Percentiles rank a stretch among this genome's conserved stretches.
Evolutionary conservation across 2,888 invertebrate genomes (phyloP).

Genomic region (Rotaria sp.): DNA sequence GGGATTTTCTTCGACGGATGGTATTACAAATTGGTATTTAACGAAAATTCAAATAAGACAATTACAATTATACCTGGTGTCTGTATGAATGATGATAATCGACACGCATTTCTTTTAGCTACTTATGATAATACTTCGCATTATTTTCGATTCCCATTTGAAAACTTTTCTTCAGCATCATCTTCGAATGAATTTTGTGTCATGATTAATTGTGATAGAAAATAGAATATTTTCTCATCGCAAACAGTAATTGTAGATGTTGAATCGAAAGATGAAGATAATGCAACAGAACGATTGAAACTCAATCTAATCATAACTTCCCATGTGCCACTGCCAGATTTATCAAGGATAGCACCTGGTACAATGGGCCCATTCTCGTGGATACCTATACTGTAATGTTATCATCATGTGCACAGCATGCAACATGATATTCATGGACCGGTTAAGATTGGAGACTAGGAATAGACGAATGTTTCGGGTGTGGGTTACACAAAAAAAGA

Average conservation of each 20-base stretch:
- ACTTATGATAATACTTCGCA: not conserved
- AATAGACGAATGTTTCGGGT: not conserved
- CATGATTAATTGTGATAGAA: not conserved
- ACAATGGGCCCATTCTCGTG: not conserved
- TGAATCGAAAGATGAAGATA: not conserved
- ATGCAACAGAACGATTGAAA: not conserved
- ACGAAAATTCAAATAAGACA: not conserved
- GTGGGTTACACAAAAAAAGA: not conserved
- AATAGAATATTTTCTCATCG: not conserved
- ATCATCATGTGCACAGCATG: not conserved
- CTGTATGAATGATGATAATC: not conserved
- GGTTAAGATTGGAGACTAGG: not conserved
- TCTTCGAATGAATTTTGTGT: not conserved
- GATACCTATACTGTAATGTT: not conserved
- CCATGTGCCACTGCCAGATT: not conserved
- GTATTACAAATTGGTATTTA: not conserved
- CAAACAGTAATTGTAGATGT: not conserved
- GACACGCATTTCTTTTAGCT: not conserved
- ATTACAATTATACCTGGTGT: not conserved
- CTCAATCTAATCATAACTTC: not conserved
- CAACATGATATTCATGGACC: not conserved
- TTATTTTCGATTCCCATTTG: not conserved
- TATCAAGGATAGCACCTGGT: not conserved
- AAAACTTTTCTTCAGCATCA: not conserved
- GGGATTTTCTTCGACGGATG: not conserved